Base-by-base conservation (phyloP, 2,797 vertebrate genomes). In the Gambelia wislizenii region DNA sequence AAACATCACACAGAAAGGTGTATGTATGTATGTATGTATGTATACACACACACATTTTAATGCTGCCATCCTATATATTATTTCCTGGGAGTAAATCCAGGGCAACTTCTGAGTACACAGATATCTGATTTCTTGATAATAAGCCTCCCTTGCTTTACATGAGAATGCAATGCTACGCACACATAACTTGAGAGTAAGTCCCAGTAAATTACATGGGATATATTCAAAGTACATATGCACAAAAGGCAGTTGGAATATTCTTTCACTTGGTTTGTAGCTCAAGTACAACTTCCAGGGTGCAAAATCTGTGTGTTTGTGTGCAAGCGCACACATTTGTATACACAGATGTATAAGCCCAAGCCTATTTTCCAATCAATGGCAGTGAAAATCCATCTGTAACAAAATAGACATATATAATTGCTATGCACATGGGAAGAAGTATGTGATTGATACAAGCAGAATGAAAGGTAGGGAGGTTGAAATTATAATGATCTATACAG, bases 371-470 rank as follows among this genome's bases (percentile, higher is more conserved):
- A 91, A 89, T 2, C 91, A 84, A 3, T 81, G 89, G 91, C 92
- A 95, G 91, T 61, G 88, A 94, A 95, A 94, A 95, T 95, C 88
- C 86, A 93, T 96, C 93, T 94, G 85, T 33, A 92, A 2, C 81
- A n/a, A 93, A 96, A 96, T 83, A 72, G 94, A 95, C 94, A 95
- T 87, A 90, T 89, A 84, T 92, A 96, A 96, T 93, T 95, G 94
- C 94, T 94, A 91, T 91, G 90, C 93, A 93, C 93, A 93, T 91
- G 88, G 91, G 89, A 93, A 95, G 93, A 95, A 91, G 61, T n/a
- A 54, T 42, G 85, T 96, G 96, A 95, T 95, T 96, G 95, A 96
- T 95, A 95, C 91, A 95, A 95, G 89, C 74, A 87, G 92, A 82
- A 93, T 89, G 89, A 88, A 92, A 89, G 85, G 8, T 82, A 0